Evolutionary conservation across 2,113 vertebrate species (phyloP).

Genomic region (Potamarius usumacintae): DNA sequence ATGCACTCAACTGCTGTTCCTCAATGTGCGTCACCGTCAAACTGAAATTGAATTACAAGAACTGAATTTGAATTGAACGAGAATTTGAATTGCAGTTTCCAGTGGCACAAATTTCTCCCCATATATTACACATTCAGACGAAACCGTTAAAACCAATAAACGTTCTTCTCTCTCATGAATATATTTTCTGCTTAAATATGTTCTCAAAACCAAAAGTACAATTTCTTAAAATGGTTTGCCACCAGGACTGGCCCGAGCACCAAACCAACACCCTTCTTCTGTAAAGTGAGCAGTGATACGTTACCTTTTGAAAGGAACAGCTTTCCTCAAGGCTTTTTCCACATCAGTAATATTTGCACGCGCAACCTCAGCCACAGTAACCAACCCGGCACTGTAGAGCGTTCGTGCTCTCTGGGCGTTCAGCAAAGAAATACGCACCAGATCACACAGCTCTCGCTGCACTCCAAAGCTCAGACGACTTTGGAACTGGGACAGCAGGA

Average conservation of each 20-base stretch:
- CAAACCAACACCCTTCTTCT: neutral
- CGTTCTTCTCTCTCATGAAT: neutral
- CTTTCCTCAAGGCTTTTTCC: slow-evolving; percentile 83
- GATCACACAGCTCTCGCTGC: slow-evolving; percentile 92
- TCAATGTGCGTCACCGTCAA: too few relatives aligned
- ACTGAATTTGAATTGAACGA: too few relatives aligned
- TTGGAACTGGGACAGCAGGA: slow-evolving; percentile 96
- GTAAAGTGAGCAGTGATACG: neutral
- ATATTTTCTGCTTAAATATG: neutral
- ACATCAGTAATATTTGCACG: slow-evolving; percentile 77
- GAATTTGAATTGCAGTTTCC: too few relatives aligned
- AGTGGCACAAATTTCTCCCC: too few relatives aligned
- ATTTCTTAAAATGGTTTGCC: neutral
- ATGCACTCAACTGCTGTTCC: too few relatives aligned
- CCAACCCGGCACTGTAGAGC: slow-evolving; percentile 81
- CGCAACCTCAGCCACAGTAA: slow-evolving; percentile 89
- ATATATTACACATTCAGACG: neutral
- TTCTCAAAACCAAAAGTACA: neutral
- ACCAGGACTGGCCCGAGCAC: neutral
- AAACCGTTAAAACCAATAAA: neutral
- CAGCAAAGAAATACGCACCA: slow-evolving; percentile 87
- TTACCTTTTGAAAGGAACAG: slow-evolving; percentile 93
- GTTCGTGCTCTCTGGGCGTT: slow-evolving; percentile 86
- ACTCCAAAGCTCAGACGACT: slow-evolving; percentile 92
- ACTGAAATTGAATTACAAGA: too few relatives aligned